Base-by-base conservation (phyloP, 2,888 invertebrate genomes). In the Tridacna crocea region DNA sequence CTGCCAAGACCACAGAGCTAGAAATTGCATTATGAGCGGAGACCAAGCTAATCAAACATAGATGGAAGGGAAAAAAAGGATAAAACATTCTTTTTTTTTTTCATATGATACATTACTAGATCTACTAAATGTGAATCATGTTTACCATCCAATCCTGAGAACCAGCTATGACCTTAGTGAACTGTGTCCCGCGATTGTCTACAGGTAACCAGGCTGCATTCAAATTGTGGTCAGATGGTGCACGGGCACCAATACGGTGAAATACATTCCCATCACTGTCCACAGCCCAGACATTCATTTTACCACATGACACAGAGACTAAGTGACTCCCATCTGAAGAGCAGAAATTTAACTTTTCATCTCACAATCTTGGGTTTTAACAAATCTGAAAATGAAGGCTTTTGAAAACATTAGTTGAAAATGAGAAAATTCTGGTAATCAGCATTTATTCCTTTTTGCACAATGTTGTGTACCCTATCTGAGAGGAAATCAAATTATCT, bases 131-230 rank as follows among this genome's bases (percentile, higher is more conserved):
- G 36, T 36, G 36, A 19, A 55, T 1, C 26, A 27, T 27, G 70
- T 88, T 83, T 82, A 93, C 94, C 92, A 93, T 92, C 89, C 90
- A 92, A 61, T 94, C 93, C 27, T 91, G 82, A 17, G 91, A 90
- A 4, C 93, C 92, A 60, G 88, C 84, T 27, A 87, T 82, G 11
- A 94, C 90, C 91, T 87, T 93, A 88, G 90, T 94, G 92, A 90
- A 93, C 75, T 83, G 91, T 80, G 91, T 93, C 79, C 86, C 92
- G 8, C 82, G 75, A 87, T 88, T 83, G 72, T 94, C 95, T 26
- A 95, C 94, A 19, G 93, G 93, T 22, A 95, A 93, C 95, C 95
- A 95, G 36, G 95, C 95, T 51, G 95, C 95, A 79, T 93, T 94
- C 48, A 95, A 93, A 65, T 92, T 92, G 27, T 93, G 92, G 55